These are phyloP conservation scores for Cynaeus angustus DNA, from an alignment of 2,888 invertebrate species.

Conservation along the genomic window DNA sequence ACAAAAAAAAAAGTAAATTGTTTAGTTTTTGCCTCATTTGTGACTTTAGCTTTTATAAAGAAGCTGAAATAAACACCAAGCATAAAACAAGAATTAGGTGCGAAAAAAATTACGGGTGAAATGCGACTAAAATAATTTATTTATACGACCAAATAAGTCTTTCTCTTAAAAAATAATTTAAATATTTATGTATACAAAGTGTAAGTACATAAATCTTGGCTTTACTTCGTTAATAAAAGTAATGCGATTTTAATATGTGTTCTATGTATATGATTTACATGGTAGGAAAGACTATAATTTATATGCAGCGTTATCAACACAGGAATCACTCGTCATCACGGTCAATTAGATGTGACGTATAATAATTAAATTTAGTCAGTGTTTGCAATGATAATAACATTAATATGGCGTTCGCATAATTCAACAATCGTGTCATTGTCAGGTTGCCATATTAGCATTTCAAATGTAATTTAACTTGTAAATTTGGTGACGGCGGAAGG, in stretches of 20 bases:
- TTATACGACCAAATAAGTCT: too few relatives aligned
- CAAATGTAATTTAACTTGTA: conserved; percentile 60
- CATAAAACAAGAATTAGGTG: too few relatives aligned
- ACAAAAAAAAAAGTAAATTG: too few relatives aligned
- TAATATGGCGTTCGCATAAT: conserved; percentile 56
- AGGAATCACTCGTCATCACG: conserved; percentile 12
- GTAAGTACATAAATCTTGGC: too few relatives aligned
- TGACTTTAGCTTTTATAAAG: too few relatives aligned
- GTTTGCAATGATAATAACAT: conserved; percentile 18
- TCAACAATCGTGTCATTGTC: conserved; percentile 63
- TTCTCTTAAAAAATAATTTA: too few relatives aligned
- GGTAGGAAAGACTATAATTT: conserved; percentile 8
- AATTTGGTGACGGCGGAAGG: conserved; percentile 66
- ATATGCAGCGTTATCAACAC: conserved; percentile 13
- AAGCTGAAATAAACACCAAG: too few relatives aligned
- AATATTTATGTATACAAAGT: too few relatives aligned
- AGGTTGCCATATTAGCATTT: conserved; percentile 57
- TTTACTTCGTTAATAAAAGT: not conserved
- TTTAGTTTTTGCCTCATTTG: too few relatives aligned
- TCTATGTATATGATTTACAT: not conserved
- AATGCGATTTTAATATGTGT: not conserved
- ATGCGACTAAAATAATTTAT: too few relatives aligned
- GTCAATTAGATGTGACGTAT: conserved; percentile 23
- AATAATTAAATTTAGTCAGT: conserved; percentile 32
- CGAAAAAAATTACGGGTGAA: too few relatives aligned